A percentile compares a stretch with the other conserved stretches of the same genome.
Conservation (phyloP, 2,797 vertebrate species). For the Phyllotis vaccarum region DNA sequence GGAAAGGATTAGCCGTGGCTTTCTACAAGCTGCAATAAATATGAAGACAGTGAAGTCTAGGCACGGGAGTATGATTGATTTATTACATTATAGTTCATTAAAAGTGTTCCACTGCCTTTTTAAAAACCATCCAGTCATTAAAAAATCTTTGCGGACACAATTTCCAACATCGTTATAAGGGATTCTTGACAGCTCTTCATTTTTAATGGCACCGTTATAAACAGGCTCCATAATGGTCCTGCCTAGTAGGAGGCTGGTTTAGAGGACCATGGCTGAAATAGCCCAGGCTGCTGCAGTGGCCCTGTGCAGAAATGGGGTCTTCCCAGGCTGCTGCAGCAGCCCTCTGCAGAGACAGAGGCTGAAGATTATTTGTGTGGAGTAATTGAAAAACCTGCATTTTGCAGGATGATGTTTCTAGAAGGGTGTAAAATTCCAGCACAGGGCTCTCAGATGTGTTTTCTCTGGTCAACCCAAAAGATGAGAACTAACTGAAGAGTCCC, state of each 20-base stretch:
- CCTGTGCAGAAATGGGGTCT: slow-evolving; percentile 48
- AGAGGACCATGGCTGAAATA: slow-evolving; percentile 73
- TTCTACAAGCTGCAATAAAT: slow-evolving; percentile 76
- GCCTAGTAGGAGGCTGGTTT: slow-evolving; percentile 82
- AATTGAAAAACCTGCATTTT: slow-evolving; percentile 72
- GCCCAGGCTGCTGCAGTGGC: slow-evolving; percentile 12
- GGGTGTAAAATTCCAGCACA: slow-evolving; percentile 63
- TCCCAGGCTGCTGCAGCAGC: slow-evolving; percentile 1
- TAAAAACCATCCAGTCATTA: slow-evolving; percentile 85
- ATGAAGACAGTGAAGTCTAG: slow-evolving; percentile 72
- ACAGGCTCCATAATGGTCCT: slow-evolving; percentile 85
- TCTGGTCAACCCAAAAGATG: slow-evolving; percentile 75
- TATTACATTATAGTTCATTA: slow-evolving; percentile 86
- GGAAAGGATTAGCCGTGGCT: slow-evolving; percentile 66
- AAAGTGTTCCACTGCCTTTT: slow-evolving; percentile 85
- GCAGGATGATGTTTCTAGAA: slow-evolving; percentile 63
- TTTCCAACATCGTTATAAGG: slow-evolving; percentile 84
- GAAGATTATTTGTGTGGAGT: slow-evolving; percentile 84
- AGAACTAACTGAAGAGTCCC: slow-evolving; percentile 73
- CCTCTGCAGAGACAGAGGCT: slow-evolving; percentile 68
- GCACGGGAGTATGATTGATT: slow-evolving; percentile 84
- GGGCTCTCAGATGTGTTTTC: slow-evolving; percentile 60
- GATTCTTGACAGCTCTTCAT: slow-evolving; percentile 87
- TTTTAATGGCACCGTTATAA: slow-evolving; percentile 88
- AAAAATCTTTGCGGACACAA: slow-evolving; percentile 85